A percentile compares a stretch with the other conserved stretches of the same genome.
phyloP scores from a whole-genome alignment of 1,140 invertebrate species.

The Leptopilina boulardi region DNA sequence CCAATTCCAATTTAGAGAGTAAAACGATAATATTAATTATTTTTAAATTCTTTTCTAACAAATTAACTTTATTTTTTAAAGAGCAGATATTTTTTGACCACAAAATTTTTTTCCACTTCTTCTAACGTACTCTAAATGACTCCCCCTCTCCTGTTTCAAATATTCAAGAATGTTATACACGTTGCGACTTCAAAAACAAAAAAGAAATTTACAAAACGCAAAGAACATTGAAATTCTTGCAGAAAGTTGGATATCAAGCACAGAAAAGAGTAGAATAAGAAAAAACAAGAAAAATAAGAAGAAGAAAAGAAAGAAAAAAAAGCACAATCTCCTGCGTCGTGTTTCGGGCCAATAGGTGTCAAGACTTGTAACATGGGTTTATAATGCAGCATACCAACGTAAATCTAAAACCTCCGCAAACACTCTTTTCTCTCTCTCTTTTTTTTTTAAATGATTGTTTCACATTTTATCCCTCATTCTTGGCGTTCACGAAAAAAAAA shows the following conservation, averaged over 20 bases:
- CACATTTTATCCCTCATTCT: background rate
- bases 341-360: slow-evolving; percentile 18
- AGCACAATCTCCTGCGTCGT: background rate
- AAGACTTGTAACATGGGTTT: slow-evolving; percentile 2
- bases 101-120: slow-evolving; percentile 2
- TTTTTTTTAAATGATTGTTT: background rate
- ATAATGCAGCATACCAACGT: background rate
- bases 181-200: background rate
- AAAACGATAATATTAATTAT: too few species aligned
- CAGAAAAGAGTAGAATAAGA: too few species aligned
- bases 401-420: background rate
- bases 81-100: too few species aligned
- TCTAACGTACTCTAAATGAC: background rate
- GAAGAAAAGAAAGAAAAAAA: background rate
- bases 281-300: too few species aligned
- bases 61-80: background rate
- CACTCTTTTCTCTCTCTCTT: background rate
- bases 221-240: slow-evolving; percentile 21
- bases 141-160: background rate
- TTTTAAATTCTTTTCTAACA: too few species aligned
- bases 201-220: background rate
- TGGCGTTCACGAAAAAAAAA: background rate
- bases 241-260: slow-evolving; percentile 7
- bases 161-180: slow-evolving; percentile 3
- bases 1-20: too few species aligned